These are phyloP conservation scores for Willowsia nigromaculata DNA, from an alignment of 2,888 invertebrate species.

Conservation along the genomic window DNA sequence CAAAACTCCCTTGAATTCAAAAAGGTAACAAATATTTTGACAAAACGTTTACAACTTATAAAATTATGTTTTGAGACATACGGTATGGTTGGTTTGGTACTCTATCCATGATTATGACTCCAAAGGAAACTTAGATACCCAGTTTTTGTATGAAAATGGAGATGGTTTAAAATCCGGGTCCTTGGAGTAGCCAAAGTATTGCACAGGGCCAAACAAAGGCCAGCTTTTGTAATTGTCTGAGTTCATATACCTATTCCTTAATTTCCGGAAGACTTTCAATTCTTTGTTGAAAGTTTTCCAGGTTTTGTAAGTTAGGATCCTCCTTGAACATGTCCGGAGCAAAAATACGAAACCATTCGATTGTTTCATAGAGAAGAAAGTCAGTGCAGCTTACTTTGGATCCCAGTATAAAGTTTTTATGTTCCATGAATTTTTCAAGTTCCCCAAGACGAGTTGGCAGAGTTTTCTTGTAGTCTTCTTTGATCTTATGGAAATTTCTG, in stretches of 20 bases:
- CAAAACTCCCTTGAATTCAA: no score
- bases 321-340: constrained; percentile 61
- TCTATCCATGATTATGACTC: background rate
- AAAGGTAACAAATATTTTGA: no score
- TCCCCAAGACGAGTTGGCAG: constrained; percentile 34
- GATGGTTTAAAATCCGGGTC: constrained; percentile 57
- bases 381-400: constrained; percentile 43
- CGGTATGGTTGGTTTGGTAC: background rate
- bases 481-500: constrained; percentile 46
- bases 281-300: constrained; percentile 57
- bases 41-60: no score
- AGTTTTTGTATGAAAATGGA: constrained; percentile 60
- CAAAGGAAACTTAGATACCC: constrained; percentile 53
- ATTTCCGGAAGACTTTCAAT: constrained; percentile 60
- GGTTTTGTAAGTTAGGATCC: constrained; percentile 39
- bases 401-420: constrained; percentile 54
- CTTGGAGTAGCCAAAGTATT: constrained; percentile 57
- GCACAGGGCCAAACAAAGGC: constrained; percentile 51
- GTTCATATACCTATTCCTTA: constrained; percentile 34
- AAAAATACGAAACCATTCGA: constrained; percentile 59
- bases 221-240: constrained; percentile 41
- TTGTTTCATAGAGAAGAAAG: constrained; percentile 56
- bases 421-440: constrained; percentile 54
- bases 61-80: no score
- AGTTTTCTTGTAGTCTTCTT: constrained; percentile 63